Evolutionary conservation across 2,113 vertebrate genomes (phyloP), one percentile per base, ranked within the genome.

Genomic region (Megalops atlanticus): DNA sequence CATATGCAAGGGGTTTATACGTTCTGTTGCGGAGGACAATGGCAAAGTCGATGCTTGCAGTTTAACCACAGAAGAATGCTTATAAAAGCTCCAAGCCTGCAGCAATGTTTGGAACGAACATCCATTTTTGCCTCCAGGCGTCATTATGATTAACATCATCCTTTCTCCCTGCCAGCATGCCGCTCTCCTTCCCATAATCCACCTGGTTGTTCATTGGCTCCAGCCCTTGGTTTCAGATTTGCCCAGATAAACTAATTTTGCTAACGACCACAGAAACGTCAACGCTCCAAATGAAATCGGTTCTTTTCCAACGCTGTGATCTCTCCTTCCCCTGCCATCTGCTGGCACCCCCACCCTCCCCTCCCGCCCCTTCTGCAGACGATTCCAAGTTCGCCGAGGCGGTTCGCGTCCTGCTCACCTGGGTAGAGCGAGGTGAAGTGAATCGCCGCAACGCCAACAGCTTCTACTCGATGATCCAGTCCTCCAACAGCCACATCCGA

Each of bases 391-490:
- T 98, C 89, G 85, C 93, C 0, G 96, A 98, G 88, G 97, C 96
- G 0, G 96, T 98, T 47, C 96, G 95, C 40, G 96, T 96, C 15
- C 91, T 99, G 87, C 89, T 97, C 79, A 97, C 96, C 64, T 99
- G 97, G 97, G 92, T 98, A 85, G 97, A 99, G 40, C 93, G 96
- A 4, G 96, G 97, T 0, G 97, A 98, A 58, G 97, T 98, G 82
- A 99, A 97, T 91, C 95, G 97, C 38, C 94, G 96, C 69, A 98
- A 96, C 0, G 96, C 97, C 88, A 99, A 98, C 91, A 98, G 95
- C 92, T 98, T 99, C 93, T 98, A 98, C 89, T 98, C 97, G 81
- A 99, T 99, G 97, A 97, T 99, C 92, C 97, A 99, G 90, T 97
- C 96, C 0, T 96, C 96, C 82, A 98, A 97, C 87, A 97, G 97